Base-by-base conservation (phyloP, 2,888 invertebrate species). In the Flabesymbios commensalis region DNA sequence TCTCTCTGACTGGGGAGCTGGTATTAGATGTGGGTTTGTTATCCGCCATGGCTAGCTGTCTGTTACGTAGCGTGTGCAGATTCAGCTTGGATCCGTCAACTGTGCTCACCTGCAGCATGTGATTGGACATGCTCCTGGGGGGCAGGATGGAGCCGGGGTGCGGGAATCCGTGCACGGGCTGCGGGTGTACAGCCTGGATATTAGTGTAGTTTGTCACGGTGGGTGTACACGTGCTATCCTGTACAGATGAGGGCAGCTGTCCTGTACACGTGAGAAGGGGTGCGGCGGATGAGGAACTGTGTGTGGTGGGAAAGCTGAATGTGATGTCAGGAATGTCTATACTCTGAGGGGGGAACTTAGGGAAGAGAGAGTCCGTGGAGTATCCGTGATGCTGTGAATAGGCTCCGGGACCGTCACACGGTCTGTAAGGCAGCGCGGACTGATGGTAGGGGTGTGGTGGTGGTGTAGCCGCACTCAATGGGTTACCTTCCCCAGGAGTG, bases 1-100 rank as follows among this genome's bases (percentile, higher is more conserved):
- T 92, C 53, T 83, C 88, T 84, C 87, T 74, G 77, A n/a, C 74
- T 71, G n/a, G 72, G 74, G 29, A 64, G 71, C 28, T 73, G 72
- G 22, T 17, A 48, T 45, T 48, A 17, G 48, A 32, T 7, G 22
- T n/a, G 2, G 5, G 45, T 36, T 24, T 5, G 31, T 10, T 3
- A 28, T 3, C 3, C 33, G 31, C n/a, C 39, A 36, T 14, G 17
- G 45, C 10, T 24, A 7, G n/a, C 24, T 45, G 45, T 7, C n/a
- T 14, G n/a, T 19, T 45, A 10, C 45, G 17, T n/a, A 45, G 10
- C 7, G 22, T 14, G 7, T 7, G 7, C 7, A 24, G n/a, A 14
- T 36, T 10, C n/a, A n/a, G n/a, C 39, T 10, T 36, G 10, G 39
- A 10, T n/a, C 10, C n/a, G 10, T 14, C 39, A 10, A n/a, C n/a